Conservation (phyloP, 2,113 vertebrate genomes). For the Rattus rattus region DNA sequence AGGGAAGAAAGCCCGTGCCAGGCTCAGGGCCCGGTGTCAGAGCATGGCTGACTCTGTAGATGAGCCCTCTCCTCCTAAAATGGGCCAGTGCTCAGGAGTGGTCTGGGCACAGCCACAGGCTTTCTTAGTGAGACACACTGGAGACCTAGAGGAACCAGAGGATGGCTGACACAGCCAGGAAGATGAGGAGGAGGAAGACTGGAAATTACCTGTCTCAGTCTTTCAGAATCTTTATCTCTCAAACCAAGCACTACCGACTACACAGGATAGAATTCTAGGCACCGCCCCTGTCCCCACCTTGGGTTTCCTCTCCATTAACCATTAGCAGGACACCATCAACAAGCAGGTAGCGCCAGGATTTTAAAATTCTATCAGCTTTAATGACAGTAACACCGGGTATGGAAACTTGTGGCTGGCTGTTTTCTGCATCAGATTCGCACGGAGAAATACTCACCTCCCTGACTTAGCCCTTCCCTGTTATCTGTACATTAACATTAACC, state of each 20-base stretch:
- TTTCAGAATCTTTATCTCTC: background rate
- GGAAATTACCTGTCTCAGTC: background rate
- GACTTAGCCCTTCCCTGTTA: background rate
- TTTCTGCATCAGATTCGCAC: background rate
- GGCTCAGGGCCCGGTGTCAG: fast-evolving
- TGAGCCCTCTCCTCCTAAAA: background rate
- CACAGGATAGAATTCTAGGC: background rate
- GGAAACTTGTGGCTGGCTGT: background rate
- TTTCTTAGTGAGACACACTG: background rate
- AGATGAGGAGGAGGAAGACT: background rate
- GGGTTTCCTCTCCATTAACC: background rate
- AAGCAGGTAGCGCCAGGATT: background rate
- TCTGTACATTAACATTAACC: background rate
- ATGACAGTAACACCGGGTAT: background rate
- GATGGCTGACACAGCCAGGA: background rate
- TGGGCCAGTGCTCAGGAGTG: background rate
- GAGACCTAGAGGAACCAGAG: background rate
- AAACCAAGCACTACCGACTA: background rate
- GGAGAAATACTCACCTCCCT: background rate
- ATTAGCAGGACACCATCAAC: background rate
- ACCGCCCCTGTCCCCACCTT: fast-evolving
- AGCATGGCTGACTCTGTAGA: background rate
- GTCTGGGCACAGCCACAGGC: background rate
- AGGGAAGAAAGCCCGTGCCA: background rate
- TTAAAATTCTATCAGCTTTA: background rate